phyloP scores from a whole-genome alignment of 2,888 invertebrate species.

The Lordiphosa andalusiaca region DNA sequence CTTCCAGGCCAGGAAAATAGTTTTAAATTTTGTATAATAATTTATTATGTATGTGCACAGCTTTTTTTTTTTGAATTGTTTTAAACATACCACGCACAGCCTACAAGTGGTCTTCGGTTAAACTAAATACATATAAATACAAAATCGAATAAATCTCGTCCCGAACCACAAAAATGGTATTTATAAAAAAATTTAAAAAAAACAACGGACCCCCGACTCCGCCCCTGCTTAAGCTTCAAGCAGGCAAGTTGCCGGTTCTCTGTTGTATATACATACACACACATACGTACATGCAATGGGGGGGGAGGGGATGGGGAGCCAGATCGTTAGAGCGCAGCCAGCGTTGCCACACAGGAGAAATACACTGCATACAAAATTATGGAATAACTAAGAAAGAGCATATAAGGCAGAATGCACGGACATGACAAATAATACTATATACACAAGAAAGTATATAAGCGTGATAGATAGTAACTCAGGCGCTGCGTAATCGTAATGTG shows the following conservation, averaged over 20 bases:
- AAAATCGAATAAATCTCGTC: constrained; percentile 4
- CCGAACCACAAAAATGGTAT: background rate
- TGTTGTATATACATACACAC: constrained; percentile 15
- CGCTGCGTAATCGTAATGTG: constrained; percentile 1
- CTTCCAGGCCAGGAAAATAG: too few relatives aligned
- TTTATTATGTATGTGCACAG: constrained; percentile 20
- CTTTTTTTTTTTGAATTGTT: constrained; percentile 2
- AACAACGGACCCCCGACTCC: constrained; percentile 16
- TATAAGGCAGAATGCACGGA: constrained; percentile 5
- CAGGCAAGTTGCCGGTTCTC: constrained; percentile 28
- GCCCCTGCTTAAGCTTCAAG: constrained; percentile 17
- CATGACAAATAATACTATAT: constrained; percentile 7
- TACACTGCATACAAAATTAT: constrained; percentile 5
- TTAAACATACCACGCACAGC: constrained; percentile 11
- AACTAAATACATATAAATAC: constrained; percentile 7
- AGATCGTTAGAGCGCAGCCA: constrained; percentile 17
- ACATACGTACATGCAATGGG: constrained; percentile 2
- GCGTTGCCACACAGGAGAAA: constrained; percentile 20
- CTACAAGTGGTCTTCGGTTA: constrained; percentile 7
- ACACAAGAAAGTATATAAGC: constrained; percentile 5
- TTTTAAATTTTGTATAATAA: constrained; percentile 6
- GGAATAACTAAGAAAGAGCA: constrained; percentile 9
- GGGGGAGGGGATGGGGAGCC: constrained; percentile 7
- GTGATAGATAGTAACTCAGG: background rate
- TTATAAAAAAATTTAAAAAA: background rate